Conservation (phyloP, 37 sponge, comb jelly and placozoan species). For the Hexactinellida sp. region DNA sequence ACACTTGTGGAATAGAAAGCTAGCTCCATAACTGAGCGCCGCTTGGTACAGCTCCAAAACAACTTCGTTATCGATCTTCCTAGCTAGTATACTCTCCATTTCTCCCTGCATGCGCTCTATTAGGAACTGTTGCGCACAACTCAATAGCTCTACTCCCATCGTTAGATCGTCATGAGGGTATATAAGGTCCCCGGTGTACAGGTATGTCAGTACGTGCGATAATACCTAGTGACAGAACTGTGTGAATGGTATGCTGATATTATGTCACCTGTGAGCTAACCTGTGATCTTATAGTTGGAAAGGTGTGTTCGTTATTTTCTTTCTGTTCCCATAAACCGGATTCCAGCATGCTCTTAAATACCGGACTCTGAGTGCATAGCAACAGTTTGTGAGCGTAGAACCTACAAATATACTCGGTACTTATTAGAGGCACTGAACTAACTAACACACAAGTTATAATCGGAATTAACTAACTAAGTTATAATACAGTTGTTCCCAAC, state of each 20-base stretch:
- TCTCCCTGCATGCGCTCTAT: background rate
- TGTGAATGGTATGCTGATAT: background rate
- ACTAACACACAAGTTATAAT: no score
- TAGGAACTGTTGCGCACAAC: conserved; percentile 4
- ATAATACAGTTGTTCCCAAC: no score
- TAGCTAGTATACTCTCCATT: background rate
- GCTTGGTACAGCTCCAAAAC: background rate
- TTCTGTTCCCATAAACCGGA: conserved; percentile 45
- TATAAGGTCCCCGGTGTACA: conserved; percentile 58
- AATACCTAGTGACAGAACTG: conserved; percentile 23
- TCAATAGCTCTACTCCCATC: conserved; percentile 40
- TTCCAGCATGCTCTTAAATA: conserved; percentile 64
- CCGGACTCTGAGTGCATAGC: conserved; percentile 69
- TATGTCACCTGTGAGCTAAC: background rate
- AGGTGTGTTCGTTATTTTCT: conserved; percentile 34
- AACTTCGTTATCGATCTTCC: conserved; percentile 9
- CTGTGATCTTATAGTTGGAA: background rate
- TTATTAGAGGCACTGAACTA: no score
- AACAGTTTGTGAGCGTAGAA: conserved; percentile 63
- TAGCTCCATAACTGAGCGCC: background rate
- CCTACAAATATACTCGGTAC: background rate
- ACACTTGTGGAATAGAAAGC: background rate
- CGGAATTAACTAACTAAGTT: no score
- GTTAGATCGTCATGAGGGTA: conserved; percentile 77
- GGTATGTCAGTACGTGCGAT: conserved; percentile 39